Base-by-base conservation (phyloP, 2,113 vertebrate species). In the Rhinoderma darwinii region DNA sequence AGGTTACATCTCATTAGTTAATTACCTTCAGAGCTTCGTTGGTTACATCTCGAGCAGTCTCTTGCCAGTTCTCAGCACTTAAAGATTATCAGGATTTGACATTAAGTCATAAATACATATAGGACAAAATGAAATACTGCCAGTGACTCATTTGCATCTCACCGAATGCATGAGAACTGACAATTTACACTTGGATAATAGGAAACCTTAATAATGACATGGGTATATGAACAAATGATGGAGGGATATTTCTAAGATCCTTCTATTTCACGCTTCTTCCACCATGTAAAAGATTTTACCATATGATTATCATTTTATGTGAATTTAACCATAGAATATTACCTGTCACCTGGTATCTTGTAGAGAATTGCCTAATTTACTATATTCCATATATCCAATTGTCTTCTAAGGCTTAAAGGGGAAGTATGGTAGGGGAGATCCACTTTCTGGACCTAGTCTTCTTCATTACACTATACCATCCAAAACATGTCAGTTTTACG, bases 1-100 rank as follows among this genome's bases (percentile, higher is more conserved):
- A 61, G 72, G 83, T 32, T 43, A 84, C 51, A 76, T 84, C 72
- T 73, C 72, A 84, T 84, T 84, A 76, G 37, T 63, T 61, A 76
- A 84, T 44, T 76, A 84, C 37, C 75, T 76, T 73, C 30, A 43
- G 76, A 44, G 72, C 37, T 56, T 73, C 51, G 35, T 73, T 37
- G 37, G 44, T 59, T 61, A 61, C 72, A 76, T 72, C 82, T 54
- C 70, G 15, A 72, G 51, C 51, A n/a, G n/a, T 84, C 54, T 63
- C 83, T 84, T 76, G 63, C 51, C 51, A 84, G 54, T 43, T 84
- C 17, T 43, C 7, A 76, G 83, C 72, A 84, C 72, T 84, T 76
- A 84, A 35, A 54, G 83, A 76, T 61, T 84, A 84, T 37, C 54
- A 59, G 73, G 14, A 54, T 44, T 51, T 76, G 72, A 74, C 72